These are phyloP conservation scores for Rhingia rostrata DNA, from an alignment of 2,888 invertebrate genomes.

Conservation along the genomic window DNA sequence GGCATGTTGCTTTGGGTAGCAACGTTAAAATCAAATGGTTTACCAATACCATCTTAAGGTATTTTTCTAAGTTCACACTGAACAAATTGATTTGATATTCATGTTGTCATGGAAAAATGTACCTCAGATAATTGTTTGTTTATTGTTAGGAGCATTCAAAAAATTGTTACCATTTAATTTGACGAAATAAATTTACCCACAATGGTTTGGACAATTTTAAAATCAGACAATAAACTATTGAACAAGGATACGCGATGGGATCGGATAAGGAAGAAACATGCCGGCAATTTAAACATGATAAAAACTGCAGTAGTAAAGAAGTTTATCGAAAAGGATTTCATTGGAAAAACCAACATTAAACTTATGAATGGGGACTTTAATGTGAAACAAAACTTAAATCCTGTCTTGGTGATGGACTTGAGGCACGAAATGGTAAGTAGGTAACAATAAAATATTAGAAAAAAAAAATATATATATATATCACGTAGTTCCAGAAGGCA, in stretches of 20 bases:
- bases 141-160: neutral
- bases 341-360: constrained; percentile 78
- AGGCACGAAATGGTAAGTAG: constrained; percentile 82
- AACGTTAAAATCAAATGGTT: neutral
- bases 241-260: constrained; percentile 82
- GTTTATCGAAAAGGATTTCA: constrained; percentile 81
- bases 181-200: neutral
- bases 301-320: constrained; percentile 80
- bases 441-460: neutral
- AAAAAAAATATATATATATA: neutral
- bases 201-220: constrained; percentile 64
- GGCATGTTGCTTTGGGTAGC: neutral
- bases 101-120: constrained; percentile 21
- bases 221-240: constrained; percentile 52
- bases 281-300: constrained; percentile 76
- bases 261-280: constrained; percentile 81
- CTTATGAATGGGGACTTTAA: constrained; percentile 78
- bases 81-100: neutral
- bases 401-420: constrained; percentile 82
- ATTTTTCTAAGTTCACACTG: neutral
- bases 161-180: constrained; percentile 2
- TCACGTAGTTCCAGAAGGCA: constrained; percentile 78
- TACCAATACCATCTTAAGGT: neutral
- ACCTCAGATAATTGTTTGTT: constrained; percentile 26
- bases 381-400: constrained; percentile 77